A percentile compares a stretch with the other conserved stretches of the same genome.
These are phyloP conservation scores for Pagrus major DNA, from an alignment of 2,113 vertebrate genomes.

Conservation along the genomic window DNA sequence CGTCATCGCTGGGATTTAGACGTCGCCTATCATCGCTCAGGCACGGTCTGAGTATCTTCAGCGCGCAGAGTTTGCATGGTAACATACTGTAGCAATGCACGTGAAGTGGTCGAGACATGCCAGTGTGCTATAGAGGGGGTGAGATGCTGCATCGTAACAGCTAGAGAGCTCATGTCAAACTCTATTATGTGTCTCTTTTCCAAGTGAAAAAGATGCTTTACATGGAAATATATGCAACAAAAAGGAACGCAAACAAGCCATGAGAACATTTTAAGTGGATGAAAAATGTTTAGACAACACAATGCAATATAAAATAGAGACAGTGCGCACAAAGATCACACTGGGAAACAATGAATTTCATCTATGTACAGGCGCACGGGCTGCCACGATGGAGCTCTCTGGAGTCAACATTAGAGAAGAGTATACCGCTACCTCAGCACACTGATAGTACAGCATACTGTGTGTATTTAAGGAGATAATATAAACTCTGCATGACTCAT, in stretches of 20 bases:
- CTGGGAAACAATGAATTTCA: background rate
- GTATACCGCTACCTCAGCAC: background rate
- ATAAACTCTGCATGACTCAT: background rate
- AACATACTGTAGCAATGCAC: constrained; percentile 23
- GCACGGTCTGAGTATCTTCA: constrained; percentile 25
- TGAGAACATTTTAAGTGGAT: background rate
- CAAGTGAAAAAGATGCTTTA: background rate
- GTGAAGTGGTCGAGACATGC: background rate
- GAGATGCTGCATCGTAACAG: constrained; percentile 4
- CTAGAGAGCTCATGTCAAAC: background rate
- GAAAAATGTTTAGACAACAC: background rate
- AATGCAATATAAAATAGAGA: background rate
- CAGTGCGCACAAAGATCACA: background rate
- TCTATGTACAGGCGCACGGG: background rate
- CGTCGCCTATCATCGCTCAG: constrained; percentile 52
- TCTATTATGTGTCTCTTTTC: background rate
- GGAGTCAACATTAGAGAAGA: background rate
- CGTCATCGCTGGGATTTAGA: constrained; percentile 58
- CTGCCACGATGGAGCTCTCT: background rate
- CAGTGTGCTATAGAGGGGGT: background rate
- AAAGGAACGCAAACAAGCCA: background rate
- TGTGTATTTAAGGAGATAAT: background rate
- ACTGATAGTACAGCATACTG: background rate
- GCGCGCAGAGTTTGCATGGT: constrained; percentile 38
- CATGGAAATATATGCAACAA: background rate